phyloP scores from a whole-genome alignment of 2,797 vertebrate species.

The Okamejei kenojei region DNA sequence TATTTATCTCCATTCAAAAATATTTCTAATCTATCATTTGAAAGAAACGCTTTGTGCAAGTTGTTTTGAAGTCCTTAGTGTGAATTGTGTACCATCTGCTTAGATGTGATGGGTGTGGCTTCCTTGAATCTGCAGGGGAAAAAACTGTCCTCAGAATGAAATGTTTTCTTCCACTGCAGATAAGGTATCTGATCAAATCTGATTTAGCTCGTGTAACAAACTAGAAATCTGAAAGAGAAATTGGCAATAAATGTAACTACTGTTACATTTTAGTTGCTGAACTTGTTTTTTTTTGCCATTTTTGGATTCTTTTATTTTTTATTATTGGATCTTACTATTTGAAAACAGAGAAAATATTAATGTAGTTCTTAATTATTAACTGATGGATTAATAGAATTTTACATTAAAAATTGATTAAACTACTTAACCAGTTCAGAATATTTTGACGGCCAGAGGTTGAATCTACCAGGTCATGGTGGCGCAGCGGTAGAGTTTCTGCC shows the following conservation, averaged over 20 bases:
- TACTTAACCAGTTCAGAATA: background rate
- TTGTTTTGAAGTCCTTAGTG: background rate
- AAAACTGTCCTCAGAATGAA: background rate
- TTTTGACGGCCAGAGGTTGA: background rate
- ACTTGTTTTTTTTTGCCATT: background rate
- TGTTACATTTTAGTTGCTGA: background rate
- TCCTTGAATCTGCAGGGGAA: background rate
- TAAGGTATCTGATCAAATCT: constrained; percentile 4
- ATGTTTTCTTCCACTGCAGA: background rate
- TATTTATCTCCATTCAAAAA: background rate
- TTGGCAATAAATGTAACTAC: background rate
- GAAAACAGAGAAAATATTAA: background rate
- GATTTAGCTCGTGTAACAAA: background rate
- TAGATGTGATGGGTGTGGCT: constrained; percentile 29
- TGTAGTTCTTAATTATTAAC: background rate
- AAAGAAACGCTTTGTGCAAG: background rate
- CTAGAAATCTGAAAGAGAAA: background rate
- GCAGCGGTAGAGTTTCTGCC: too few relatives aligned
- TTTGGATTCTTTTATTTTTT: background rate
- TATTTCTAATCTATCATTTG: background rate
- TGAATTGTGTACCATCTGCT: background rate
- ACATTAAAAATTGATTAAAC: background rate
- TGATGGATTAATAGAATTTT: background rate
- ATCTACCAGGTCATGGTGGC: too few relatives aligned
- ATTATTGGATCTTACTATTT: background rate